Evolutionary conservation across 1,140 invertebrate genomes (phyloP).

Genomic region (Atta colombica): DNA sequence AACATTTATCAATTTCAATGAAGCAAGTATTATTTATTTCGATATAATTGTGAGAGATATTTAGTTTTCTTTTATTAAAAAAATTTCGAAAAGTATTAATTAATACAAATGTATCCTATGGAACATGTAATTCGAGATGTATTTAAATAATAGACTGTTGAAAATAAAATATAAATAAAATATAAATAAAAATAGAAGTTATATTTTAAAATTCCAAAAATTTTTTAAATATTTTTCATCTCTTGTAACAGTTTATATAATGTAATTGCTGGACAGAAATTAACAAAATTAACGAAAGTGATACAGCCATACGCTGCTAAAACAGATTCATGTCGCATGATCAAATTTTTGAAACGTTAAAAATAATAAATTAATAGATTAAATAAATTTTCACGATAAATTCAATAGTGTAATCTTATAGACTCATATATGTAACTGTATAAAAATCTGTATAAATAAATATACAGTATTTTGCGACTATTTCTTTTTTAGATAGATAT

Average conservation of each 20-base stretch:
- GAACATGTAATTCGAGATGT: neutral
- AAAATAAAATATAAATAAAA: neutral
- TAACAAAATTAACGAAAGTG: constrained; percentile 6
- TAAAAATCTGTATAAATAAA: neutral
- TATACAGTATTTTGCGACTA: neutral
- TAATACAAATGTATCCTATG: neutral
- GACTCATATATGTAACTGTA: no score
- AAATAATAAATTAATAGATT: constrained; percentile 19
- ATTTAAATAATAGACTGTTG: neutral
- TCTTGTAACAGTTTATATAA: neutral
- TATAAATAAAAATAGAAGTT: neutral
- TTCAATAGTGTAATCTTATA: neutral
- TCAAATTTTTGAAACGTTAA: neutral
- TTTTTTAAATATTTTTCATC: neutral
- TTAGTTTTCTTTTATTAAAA: neutral
- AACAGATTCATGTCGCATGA: neutral
- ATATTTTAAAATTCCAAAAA: neutral
- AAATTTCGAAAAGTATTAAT: neutral
- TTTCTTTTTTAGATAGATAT: neutral
- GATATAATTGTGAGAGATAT: neutral
- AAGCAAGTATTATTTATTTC: neutral
- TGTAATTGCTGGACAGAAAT: neutral
- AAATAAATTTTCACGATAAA: constrained; percentile 30
- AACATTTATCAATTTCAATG: constrained; percentile 4
- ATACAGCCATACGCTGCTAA: neutral